Evolutionary conservation across 2,113 vertebrate genomes (phyloP).

Genomic region (Oreamnos americanus): DNA sequence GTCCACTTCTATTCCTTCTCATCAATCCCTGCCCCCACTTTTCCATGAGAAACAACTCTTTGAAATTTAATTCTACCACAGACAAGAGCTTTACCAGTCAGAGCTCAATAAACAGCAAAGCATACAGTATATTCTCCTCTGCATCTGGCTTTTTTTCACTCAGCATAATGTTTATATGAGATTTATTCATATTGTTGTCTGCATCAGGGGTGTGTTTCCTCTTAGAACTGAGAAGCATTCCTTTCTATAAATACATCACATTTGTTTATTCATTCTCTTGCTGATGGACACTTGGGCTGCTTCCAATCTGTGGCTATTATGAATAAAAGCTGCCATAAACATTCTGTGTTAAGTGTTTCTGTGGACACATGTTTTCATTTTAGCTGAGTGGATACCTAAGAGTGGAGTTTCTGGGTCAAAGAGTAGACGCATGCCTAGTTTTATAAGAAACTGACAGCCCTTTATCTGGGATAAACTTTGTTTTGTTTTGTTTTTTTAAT

Average conservation of each 20-base stretch:
- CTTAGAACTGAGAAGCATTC: not conserved
- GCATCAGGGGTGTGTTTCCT: not conserved
- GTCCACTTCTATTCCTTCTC: rapidly evolving
- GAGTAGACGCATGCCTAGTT: not conserved
- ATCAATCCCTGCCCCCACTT: not conserved
- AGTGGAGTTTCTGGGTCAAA: not conserved
- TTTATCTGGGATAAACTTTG: not conserved
- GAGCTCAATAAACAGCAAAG: not conserved
- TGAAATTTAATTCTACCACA: not conserved
- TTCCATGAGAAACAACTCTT: not conserved
- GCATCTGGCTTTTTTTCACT: not conserved
- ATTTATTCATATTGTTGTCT: not conserved
- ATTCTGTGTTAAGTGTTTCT: not conserved
- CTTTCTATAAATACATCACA: not conserved
- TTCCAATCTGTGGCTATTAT: not conserved
- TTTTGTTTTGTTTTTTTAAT: not conserved
- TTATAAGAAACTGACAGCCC: not conserved
- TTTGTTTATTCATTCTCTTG: not conserved
- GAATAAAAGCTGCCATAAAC: not conserved
- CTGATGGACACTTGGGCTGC: not conserved
- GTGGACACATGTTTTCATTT: not conserved
- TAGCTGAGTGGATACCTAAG: not conserved
- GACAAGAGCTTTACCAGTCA: not conserved
- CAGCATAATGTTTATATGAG: not conserved
- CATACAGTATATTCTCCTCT: not conserved